A percentile compares a stretch with the other conserved stretches of the same genome.
Conservation (phyloP, 2,113 vertebrate species). For the Equus quagga region DNA sequence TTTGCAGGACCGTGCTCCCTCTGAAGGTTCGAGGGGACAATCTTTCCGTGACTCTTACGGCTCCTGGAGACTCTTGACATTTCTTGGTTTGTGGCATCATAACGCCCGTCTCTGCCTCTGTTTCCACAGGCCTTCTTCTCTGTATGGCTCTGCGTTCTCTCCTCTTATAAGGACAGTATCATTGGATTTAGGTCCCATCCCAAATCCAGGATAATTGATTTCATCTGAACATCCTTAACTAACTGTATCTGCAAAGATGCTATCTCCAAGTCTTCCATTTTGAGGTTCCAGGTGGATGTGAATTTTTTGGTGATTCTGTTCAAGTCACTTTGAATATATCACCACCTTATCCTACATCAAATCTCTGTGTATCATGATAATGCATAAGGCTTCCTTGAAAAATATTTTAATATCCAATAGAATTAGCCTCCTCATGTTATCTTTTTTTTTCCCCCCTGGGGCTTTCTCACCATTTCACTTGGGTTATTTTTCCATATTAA, state of each 20-base stretch:
- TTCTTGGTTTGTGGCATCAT: neutral
- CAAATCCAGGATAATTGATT: neutral
- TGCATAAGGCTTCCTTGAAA: neutral
- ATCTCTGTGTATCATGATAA: neutral
- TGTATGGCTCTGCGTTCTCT: neutral
- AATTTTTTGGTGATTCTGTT: neutral
- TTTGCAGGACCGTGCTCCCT: neutral
- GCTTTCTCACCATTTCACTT: neutral
- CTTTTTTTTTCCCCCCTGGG: neutral
- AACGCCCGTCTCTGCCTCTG: neutral
- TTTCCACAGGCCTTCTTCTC: neutral
- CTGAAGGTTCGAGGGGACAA: neutral
- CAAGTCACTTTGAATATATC: neutral
- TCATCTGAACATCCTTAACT: neutral
- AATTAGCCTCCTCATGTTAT: neutral
- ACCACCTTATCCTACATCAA: neutral
- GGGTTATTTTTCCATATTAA: neutral
- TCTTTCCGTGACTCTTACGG: neutral
- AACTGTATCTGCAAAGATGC: neutral
- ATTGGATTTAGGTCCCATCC: neutral
- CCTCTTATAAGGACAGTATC: neutral
- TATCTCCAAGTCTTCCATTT: neutral
- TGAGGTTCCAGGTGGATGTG: neutral
- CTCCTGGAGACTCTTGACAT: neutral
- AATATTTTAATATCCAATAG: neutral